These are phyloP conservation scores for Cataglyphis hispanica DNA, from an alignment of 1,140 invertebrate species.

Conservation along the genomic window DNA sequence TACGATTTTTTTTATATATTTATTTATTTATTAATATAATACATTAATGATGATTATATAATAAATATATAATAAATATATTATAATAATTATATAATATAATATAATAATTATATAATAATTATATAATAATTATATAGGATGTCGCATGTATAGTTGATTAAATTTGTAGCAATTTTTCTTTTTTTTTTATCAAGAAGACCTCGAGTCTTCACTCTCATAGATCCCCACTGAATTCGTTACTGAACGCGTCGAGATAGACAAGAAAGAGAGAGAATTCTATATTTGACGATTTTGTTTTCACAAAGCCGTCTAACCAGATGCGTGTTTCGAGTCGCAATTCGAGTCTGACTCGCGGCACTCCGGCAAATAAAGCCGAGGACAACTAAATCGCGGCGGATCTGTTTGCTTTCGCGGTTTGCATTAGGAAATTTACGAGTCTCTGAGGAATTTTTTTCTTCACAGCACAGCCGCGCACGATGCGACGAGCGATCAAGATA, in stretches of 20 bases:
- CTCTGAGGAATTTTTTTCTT: slow-evolving; percentile 35
- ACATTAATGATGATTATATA: background rate
- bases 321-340: background rate
- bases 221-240: background rate
- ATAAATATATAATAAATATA: too few relatives aligned
- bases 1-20: background rate
- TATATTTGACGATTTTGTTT: background rate
- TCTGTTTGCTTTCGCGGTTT: slow-evolving; percentile 46
- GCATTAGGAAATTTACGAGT: slow-evolving; percentile 55
- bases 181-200: background rate
- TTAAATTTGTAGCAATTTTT: background rate
- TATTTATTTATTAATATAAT: background rate
- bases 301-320: background rate
- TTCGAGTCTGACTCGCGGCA: slow-evolving; percentile 5
- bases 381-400: slow-evolving; percentile 32
- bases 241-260: background rate
- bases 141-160: too few relatives aligned
- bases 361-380: slow-evolving; percentile 48
- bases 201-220: background rate
- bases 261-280: background rate
- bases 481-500: slow-evolving; percentile 2
- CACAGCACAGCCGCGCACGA: background rate
- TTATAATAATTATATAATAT: too few relatives aligned
- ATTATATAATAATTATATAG: too few relatives aligned
- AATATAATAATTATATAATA: too few relatives aligned